Evolutionary conservation across 2,113 vertebrate species (phyloP).

Genomic region (Dromiciops gliroides): DNA sequence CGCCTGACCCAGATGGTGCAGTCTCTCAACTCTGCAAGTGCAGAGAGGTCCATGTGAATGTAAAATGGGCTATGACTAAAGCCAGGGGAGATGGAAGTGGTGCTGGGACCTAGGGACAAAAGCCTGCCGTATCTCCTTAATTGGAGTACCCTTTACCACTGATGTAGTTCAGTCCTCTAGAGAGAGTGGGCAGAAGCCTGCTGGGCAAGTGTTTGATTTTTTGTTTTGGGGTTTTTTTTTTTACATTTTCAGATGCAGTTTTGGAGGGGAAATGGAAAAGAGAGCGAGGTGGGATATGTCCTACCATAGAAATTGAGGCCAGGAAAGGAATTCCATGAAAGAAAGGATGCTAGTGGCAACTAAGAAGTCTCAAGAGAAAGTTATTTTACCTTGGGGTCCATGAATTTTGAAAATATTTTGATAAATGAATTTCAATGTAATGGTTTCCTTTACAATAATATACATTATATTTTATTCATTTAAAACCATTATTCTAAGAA

Average conservation of each 20-base stretch:
- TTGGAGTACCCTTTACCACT: conserved; percentile 62
- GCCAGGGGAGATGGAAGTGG: conserved; percentile 60
- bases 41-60: conserved; percentile 49
- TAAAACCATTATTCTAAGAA: not conserved
- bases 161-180: not conserved
- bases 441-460: not conserved
- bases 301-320: not conserved
- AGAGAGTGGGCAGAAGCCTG: not conserved
- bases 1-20: conserved; percentile 60
- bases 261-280: conserved; percentile 30
- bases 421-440: not conserved
- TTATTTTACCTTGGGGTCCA: not conserved
- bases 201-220: not conserved
- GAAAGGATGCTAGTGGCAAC: not conserved
- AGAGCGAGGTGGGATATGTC: not conserved
- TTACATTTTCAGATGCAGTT: not conserved
- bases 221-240: not conserved
- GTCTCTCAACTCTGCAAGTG: conserved; percentile 11
- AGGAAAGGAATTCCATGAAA: not conserved
- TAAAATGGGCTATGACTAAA: conserved; percentile 38
- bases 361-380: not conserved
- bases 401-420: not conserved
- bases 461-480: not conserved
- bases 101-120: not conserved
- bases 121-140: not conserved